Conservation (phyloP, 1,140 invertebrate species). For the Globodera rostochiensis region DNA sequence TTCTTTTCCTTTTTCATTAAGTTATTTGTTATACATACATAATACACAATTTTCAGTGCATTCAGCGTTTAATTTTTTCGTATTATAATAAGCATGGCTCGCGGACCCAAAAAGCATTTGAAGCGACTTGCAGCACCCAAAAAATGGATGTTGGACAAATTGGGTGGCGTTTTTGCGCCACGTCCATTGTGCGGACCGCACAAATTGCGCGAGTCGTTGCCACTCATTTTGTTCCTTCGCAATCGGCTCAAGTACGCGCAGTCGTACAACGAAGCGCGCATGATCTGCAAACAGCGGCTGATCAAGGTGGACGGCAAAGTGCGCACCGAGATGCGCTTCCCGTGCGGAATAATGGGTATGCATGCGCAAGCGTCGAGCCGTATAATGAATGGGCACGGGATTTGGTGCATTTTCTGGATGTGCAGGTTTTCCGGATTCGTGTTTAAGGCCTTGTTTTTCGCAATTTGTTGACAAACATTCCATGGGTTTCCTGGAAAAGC, state of each 20-base stretch:
- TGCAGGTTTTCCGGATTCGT: too few relatives aligned
- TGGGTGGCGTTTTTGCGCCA: slow-evolving; percentile 93
- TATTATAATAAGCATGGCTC: slow-evolving; percentile 72
- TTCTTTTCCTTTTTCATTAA: too few relatives aligned
- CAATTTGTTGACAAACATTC: too few relatives aligned
- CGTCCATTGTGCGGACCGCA: slow-evolving; percentile 95
- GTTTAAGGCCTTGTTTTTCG: too few relatives aligned
- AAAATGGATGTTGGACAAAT: slow-evolving; percentile 99
- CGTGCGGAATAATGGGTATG: slow-evolving; percentile 96
- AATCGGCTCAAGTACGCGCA: slow-evolving; percentile 97
- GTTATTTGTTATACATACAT: too few relatives aligned
- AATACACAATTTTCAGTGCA: too few relatives aligned
- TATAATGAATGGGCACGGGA: too few relatives aligned
- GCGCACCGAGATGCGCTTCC: slow-evolving; percentile 92
- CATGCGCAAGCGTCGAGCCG: not conserved
- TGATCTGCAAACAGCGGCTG: slow-evolving; percentile 94
- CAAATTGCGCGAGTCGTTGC: slow-evolving; percentile 92
- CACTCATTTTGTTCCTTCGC: slow-evolving; percentile 90
- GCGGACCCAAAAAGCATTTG: slow-evolving; percentile 98
- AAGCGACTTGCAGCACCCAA: slow-evolving; percentile 98
- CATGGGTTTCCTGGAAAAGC: too few relatives aligned
- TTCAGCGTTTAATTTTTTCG: not conserved
- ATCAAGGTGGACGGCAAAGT: slow-evolving; percentile 99
- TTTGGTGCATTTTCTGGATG: too few relatives aligned
- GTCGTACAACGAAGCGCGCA: slow-evolving; percentile 91